Evolutionary conservation across 1,140 invertebrate genomes (phyloP), one percentile per base, ranked within the genome.

Genomic region (Aphelinus atriplicis): DNA sequence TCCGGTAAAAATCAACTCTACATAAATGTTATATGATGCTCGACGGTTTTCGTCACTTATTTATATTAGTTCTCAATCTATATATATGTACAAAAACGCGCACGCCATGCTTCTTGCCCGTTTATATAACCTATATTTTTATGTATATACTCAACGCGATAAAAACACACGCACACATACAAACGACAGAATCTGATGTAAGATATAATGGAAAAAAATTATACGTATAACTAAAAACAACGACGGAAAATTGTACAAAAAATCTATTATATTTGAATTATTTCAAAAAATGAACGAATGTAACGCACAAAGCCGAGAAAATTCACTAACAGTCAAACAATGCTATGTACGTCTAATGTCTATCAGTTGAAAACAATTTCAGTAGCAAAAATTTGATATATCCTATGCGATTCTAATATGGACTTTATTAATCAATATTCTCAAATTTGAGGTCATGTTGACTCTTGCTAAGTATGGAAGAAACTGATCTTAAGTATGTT

Each of bases 101-200:
- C 67, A 48, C 46, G 62, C 48, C 56, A 46, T 56, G 53, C 45
- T 68, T 58, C 60, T 70, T 69, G 61, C 43, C 61, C 67, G 53
- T 68, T 66, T 43, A 73, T 60, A 62, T 77, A 64, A 43, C 51
- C 65, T 74, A 75, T 72, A 76, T 71, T 46, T 78, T 78, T 77
- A 75, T 63, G 71, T 80, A 76, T 79, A 65, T 72, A 72, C 50
- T 64, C 55, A 72, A 61, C 72, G 72, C 51, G 50, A 69, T 60
- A 46, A 74, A 67, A 74, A 68, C 57, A 68, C 58, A 63, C 57
- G 26, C 26, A 26, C 26, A 26, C n/a, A 62, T 45, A 63, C 61
- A 72, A 57, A 72, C 55, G 62, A 50, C 56, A 72, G 46, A 68
- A 71, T 64, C 47, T 53, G 46, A 60, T 69, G 46, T 61, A 69